Conservation (phyloP, 2,888 invertebrate species). For the Pyralis farinalis region DNA sequence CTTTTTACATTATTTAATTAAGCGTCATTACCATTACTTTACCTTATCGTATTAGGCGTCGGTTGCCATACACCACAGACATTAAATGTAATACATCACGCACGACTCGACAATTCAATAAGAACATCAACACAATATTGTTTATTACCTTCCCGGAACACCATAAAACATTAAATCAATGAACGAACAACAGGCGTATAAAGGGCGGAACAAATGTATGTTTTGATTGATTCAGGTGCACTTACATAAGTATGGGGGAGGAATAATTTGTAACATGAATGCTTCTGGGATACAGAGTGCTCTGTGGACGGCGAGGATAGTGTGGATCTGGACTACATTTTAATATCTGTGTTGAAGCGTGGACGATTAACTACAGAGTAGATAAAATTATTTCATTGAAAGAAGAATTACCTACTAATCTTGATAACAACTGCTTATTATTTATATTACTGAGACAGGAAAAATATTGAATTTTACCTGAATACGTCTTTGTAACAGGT, state of each 20-base stretch:
- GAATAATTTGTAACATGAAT: slow-evolving; percentile 72
- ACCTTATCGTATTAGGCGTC: not conserved
- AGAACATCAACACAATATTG: slow-evolving; percentile 25
- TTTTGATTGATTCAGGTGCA: slow-evolving; percentile 78
- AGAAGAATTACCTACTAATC: too few species aligned
- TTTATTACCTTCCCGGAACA: slow-evolving; percentile 40
- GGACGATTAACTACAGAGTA: too few species aligned
- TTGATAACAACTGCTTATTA: too few species aligned
- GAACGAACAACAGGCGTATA: slow-evolving; percentile 51
- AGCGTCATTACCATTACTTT: not conserved
- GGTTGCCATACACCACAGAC: not conserved
- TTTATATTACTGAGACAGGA: too few species aligned
- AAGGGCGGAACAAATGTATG: slow-evolving; percentile 60
- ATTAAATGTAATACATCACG: not conserved
- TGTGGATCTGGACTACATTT: slow-evolving; percentile 31
- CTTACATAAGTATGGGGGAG: slow-evolving; percentile 72
- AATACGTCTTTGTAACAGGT: too few species aligned
- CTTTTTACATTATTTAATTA: too few species aligned
- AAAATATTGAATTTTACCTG: too few species aligned
- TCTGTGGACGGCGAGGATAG: slow-evolving; percentile 24
- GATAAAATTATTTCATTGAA: too few species aligned
- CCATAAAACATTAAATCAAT: slow-evolving; percentile 56
- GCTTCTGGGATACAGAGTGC: slow-evolving; percentile 46
- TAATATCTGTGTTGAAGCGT: too few species aligned
- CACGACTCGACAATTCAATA: slow-evolving; percentile 4